phyloP scores from a whole-genome alignment of 2,888 invertebrate species.

The Drosophila villosipedis region DNA sequence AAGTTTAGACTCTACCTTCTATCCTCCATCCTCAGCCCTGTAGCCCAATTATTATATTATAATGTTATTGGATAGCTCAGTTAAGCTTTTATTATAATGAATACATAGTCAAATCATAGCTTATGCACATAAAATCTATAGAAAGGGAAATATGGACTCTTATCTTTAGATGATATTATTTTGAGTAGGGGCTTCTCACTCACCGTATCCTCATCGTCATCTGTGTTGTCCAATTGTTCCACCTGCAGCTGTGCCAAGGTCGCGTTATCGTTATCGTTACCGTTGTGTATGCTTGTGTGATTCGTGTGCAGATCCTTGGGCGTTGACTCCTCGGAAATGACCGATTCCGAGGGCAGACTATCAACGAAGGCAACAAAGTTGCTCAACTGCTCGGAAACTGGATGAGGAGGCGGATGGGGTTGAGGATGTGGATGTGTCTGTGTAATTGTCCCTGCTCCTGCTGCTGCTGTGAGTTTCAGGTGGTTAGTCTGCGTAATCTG shows the following conservation, averaged over 20 bases:
- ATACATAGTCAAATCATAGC: too few species aligned
- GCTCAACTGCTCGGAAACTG: conserved; percentile 16
- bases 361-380: conserved; percentile 81
- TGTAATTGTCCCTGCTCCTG: not conserved
- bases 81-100: too few species aligned
- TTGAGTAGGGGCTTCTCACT: conserved; percentile 31
- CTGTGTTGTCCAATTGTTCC: conserved; percentile 65
- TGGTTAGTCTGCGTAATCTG: conserved; percentile 14
- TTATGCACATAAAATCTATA: too few species aligned
- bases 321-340: conserved; percentile 84
- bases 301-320: conserved; percentile 79
- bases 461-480: conserved; percentile 1
- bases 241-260: conserved; percentile 49
- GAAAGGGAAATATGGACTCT: not conserved
- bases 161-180: not conserved
- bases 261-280: conserved; percentile 32
- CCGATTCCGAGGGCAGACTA: conserved; percentile 82
- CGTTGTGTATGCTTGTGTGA: conserved; percentile 39
- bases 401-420: not conserved
- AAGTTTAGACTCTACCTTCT: too few species aligned
- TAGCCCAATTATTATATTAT: too few species aligned
- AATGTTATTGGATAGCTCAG: too few species aligned
- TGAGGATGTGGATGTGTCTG: not conserved
- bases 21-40: too few species aligned
- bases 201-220: conserved; percentile 81